Conservation (phyloP, 1,140 invertebrate species). For the Drosophila parabipectinata region DNA sequence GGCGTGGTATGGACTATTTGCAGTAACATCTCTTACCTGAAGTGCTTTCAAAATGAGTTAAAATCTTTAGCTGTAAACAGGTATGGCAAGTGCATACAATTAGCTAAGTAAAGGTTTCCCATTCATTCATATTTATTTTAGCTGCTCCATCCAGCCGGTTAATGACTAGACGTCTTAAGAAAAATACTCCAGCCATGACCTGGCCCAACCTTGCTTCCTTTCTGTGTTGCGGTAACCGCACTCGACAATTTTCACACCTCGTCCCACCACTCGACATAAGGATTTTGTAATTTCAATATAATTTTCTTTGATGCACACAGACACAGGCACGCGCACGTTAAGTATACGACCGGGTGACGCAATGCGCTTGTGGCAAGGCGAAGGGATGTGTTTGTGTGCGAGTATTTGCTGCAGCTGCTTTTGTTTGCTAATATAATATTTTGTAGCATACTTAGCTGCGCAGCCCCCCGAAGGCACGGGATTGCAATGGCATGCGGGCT, state of each 20-base stretch:
- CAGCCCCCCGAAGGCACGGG: neutral
- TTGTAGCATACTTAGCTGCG: constrained; percentile 59
- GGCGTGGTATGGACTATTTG: no score
- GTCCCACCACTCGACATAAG: constrained; percentile 21
- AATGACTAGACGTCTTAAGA: constrained; percentile 53
- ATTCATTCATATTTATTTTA: constrained; percentile 14
- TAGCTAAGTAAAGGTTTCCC: constrained; percentile 9
- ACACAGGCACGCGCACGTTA: constrained; percentile 36
- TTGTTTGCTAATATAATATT: constrained; percentile 79
- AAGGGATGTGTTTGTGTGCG: constrained; percentile 19
- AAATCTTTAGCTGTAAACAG: neutral
- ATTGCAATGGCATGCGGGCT: constrained; percentile 8
- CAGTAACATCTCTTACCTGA: neutral
- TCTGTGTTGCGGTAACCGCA: neutral
- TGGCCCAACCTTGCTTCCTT: constrained; percentile 5
- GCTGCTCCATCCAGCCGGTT: constrained; percentile 19
- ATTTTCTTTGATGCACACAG: constrained; percentile 55
- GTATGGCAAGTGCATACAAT: neutral
- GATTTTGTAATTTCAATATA: constrained; percentile 76
- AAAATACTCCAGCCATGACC: constrained; percentile 25
- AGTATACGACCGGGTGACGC: constrained; percentile 60
- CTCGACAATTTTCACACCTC: constrained; percentile 27
- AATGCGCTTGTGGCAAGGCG: constrained; percentile 60
- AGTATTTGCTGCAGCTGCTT: constrained; percentile 58
- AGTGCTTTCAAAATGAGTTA: no score